Percentiles rank a stretch among this genome's conserved stretches.
Evolutionary conservation across 2,797 vertebrate species (phyloP).

Genomic region (Cheirogaleus major): DNA sequence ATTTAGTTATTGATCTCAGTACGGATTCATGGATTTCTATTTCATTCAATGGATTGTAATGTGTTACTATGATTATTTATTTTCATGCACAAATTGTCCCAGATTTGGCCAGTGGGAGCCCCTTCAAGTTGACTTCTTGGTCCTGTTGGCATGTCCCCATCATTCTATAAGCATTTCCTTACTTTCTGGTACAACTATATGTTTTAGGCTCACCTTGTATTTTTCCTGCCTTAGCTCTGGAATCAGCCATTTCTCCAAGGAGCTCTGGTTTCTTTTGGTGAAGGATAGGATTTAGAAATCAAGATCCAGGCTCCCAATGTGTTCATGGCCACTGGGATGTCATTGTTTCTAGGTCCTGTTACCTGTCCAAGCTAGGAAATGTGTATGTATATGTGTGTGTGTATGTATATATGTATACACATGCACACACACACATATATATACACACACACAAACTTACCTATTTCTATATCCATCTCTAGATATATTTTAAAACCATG

Average conservation of each 20-base stretch:
- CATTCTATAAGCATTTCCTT: neutral
- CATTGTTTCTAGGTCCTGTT: neutral
- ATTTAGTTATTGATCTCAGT: neutral
- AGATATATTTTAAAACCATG: neutral
- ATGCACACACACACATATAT: too few relatives aligned
- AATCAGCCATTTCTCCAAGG: neutral
- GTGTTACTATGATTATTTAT: neutral
- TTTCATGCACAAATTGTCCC: neutral
- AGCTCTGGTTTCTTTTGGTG: neutral
- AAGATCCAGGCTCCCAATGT: neutral
- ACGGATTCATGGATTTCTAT: neutral
- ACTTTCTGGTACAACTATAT: neutral
- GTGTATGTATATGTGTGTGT: too few relatives aligned
- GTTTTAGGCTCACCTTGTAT: conserved; percentile 5
- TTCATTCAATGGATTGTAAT: neutral
- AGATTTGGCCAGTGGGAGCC: neutral
- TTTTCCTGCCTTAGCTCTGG: neutral
- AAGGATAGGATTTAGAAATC: neutral
- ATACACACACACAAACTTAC: too few relatives aligned
- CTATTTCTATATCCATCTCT: neutral
- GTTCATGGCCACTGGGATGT: neutral
- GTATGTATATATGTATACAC: too few relatives aligned
- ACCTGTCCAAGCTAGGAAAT: neutral
- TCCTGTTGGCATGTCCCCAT: neutral
- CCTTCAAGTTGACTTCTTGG: neutral